Evolutionary conservation across 2,888 invertebrate species (phyloP), one percentile per base, ranked within the genome.

Genomic region (Maniola hyperantus): DNA sequence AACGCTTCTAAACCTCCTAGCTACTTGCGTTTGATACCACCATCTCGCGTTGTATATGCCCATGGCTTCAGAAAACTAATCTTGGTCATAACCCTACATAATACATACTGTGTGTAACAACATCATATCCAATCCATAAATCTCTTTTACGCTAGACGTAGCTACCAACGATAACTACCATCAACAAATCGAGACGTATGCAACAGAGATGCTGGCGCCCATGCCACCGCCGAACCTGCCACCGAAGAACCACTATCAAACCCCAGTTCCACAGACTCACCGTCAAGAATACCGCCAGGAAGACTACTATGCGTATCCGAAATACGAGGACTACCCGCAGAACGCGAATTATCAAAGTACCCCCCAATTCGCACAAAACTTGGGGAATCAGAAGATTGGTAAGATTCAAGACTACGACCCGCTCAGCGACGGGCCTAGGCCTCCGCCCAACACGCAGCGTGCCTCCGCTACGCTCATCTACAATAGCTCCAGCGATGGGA

Each of bases 391-490:
- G 83, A 93, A 93, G 83, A 94, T 96, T 81, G 94, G 96, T 72
- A 93, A 96, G 90, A 96, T 96, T 74, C 96, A 96, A 73, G 97
- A 97, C 79, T 97, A 96, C 78, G 97, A 97, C 83, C 96, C 97
- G 4, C 88, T 95, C 72, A 94, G 94, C 74, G 96, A 96, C 78
- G 95, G 95, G 58, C 95, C 95, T 15, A 93, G 96, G 71, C 93
- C 93, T 59, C 93, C 94, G 69, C 95, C 96, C 0, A 96, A 96
- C 80, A 95, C 97, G 5, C 95, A 95, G 69, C 93, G 97, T 76
- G 95, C 96, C 77, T 96, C 96, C 5, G 96, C 97, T 62, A 97
- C 97, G 20, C 93, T 97, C 73, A 97, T 97, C 79, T 97, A 97
- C 87, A 97, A 97, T 76, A 83, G 90, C 78, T 88, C 89, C 61